Evolutionary conservation across 2,113 vertebrate genomes (phyloP), one percentile per base, ranked within the genome.

Genomic region (Cynoglossus semilaevis): DNA sequence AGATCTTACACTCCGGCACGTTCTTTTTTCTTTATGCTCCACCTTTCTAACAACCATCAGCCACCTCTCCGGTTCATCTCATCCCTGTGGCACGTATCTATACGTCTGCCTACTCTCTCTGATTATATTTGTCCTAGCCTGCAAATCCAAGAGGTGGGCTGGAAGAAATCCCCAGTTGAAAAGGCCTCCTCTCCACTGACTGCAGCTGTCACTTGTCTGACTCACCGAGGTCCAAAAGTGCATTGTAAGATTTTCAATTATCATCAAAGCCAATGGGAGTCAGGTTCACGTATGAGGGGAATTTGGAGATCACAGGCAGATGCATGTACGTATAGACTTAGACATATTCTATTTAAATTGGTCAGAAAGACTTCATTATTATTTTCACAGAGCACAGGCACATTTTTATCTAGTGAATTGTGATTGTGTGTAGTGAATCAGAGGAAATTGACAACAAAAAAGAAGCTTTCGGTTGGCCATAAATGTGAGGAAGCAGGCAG

Each of bases 101-200:
- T 50, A 53, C 54, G 3, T 29, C 67, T 68, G 71, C 53, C 50
- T 53, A 38, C 16, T 46, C 34, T 43, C 34, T 58, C 63, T 67
- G 68, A 75, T 75, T 66, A 62, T 66, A 50, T 57, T 78, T 78
- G 51, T 69, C 66, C 67, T 59, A 46, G 47, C 41, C 44, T 9
- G 43, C 29, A 73, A 71, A 62, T 78, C 57, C 53, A 44, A 49
- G 42, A 58, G 15, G 46, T 40, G 52, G 57, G 53, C 44, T 57
- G 38, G 43, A 47, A 66, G 66, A 72, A 62, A 73, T 64, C 67
- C 56, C 29, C 45, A n/a, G 50, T 40, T 15, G 16, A 15, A 10
- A 15, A 51, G 62, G 37, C 11, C 53, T 44, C 51, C 35, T 38
- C 50, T 47, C 69, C 59, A 65, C 58, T 80, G 60, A 69, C 56